Evolutionary conservation across 1,140 invertebrate genomes (phyloP), one percentile per base, ranked within the genome.

Genomic region (Danaus melanippus): DNA sequence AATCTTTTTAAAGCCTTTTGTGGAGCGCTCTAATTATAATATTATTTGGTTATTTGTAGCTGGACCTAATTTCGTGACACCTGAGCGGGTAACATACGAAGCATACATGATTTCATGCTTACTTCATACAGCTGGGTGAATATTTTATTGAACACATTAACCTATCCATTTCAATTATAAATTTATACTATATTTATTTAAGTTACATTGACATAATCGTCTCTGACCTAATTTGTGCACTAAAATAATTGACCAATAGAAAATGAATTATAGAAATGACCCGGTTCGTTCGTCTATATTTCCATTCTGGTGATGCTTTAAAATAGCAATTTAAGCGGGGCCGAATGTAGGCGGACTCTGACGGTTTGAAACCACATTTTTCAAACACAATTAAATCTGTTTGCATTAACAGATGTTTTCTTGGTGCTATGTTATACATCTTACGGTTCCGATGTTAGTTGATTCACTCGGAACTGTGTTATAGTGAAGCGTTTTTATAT

Each of bases 31-130:
- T 32, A 32, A 32, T 32, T 32, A 32, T 32, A 15, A 15, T 15
- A 32, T 32, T 32, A 32, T 32, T 32, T 5, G 51, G 47, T 21
- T 60, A 60, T 60, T 56, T 60, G 40, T 32, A 46, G 53, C 46
- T 40, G 41, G 41, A 47, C 11, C 43, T 48, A 52, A 56, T 44
- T 56, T 47, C 12, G 32, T 49, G 44, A 43, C 32, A 53, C 55
- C 50, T 40, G 43, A 60, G 44, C 48, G 53, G 49, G 56, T 48
- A 53, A 56, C 41, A 55, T 64, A 60, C 60, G 64, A 53, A 69
- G 61, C 61, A 63, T 44, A 44, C 51, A 61, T 64, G 49, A 67
- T 65, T 55, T 71, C 58, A 76, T 62, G 72, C 62, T 63, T 62
- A 70, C 62, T 64, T 69, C 59, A 55, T 45, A 46, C 21, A 32